These are phyloP conservation scores for Meleagris gallopavo DNA, from an alignment of 2,113 vertebrate genomes.

Conservation along the genomic window DNA sequence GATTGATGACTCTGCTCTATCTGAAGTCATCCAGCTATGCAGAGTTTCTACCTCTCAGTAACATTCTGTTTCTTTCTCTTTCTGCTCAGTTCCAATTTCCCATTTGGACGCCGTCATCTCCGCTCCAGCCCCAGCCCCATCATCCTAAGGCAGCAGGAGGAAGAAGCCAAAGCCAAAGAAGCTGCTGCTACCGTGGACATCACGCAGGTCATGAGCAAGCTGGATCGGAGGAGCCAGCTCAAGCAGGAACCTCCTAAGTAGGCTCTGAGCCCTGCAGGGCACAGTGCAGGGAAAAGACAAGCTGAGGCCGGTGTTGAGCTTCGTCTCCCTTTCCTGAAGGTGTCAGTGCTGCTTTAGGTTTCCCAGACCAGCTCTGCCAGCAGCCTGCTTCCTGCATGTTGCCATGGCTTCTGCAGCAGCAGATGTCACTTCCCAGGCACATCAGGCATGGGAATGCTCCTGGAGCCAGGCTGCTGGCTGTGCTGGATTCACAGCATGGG, in stretches of 20 bases:
- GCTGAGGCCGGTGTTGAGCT: slow-evolving; percentile 40
- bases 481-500: neutral
- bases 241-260: slow-evolving; percentile 75
- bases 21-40: neutral
- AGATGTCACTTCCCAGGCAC: neutral
- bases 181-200: slow-evolving; percentile 91
- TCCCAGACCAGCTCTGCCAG: neutral
- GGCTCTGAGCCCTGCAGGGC: slow-evolving; percentile 33
- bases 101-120: slow-evolving; percentile 86
- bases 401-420: slow-evolving; percentile 43
- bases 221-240: slow-evolving; percentile 89
- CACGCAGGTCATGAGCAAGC: slow-evolving; percentile 99
- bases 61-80: neutral
- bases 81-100: slow-evolving; percentile 78
- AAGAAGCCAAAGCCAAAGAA: slow-evolving; percentile 89
- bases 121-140: slow-evolving; percentile 93
- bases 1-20: neutral
- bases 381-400: neutral
- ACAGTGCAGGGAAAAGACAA: slow-evolving; percentile 36
- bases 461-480: neutral
- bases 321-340: slow-evolving; percentile 63
- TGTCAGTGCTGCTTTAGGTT: slow-evolving; percentile 69
- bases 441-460: neutral
- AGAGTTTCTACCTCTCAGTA: neutral
- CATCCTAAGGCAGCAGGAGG: slow-evolving; percentile 89